Percentiles rank a stretch among this genome's conserved stretches.
Conservation (phyloP, 2,113 vertebrate species). For the Aythya baeri region DNA sequence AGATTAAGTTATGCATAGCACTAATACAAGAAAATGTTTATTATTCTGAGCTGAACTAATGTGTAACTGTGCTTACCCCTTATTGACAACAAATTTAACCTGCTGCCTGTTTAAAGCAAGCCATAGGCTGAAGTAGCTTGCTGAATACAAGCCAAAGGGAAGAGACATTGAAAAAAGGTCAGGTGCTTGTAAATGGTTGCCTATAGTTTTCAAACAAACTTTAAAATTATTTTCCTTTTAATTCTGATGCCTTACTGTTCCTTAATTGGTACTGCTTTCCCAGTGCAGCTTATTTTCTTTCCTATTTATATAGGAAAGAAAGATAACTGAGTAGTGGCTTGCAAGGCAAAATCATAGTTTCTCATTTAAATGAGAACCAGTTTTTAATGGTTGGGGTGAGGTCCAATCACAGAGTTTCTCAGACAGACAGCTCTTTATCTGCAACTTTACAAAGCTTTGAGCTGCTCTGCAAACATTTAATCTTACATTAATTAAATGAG, state of each 20-base stretch:
- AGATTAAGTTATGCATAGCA: neutral
- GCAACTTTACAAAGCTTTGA: neutral
- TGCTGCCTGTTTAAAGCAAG: neutral
- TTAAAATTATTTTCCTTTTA: neutral
- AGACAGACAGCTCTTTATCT: neutral
- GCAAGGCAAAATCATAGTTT: neutral
- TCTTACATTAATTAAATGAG: slow-evolving; percentile 18
- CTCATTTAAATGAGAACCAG: neutral
- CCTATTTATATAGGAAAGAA: neutral
- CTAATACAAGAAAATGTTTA: slow-evolving; percentile 7
- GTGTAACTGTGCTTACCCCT: neutral
- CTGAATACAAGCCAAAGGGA: slow-evolving; percentile 21
- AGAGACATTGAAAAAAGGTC: neutral
- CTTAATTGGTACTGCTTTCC: neutral
- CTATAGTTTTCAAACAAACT: neutral
- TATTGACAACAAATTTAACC: neutral
- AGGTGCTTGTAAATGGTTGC: neutral
- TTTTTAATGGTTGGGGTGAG: neutral
- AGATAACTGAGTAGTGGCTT: neutral
- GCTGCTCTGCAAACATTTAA: neutral
- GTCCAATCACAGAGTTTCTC: neutral
- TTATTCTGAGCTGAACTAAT: neutral
- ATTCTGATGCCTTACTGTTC: neutral
- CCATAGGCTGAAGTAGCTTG: neutral
- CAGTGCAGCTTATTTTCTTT: neutral